Evolutionary conservation across 2,113 vertebrate genomes (phyloP), one percentile per base, ranked within the genome.

Genomic region (Nesoenas mayeri): DNA sequence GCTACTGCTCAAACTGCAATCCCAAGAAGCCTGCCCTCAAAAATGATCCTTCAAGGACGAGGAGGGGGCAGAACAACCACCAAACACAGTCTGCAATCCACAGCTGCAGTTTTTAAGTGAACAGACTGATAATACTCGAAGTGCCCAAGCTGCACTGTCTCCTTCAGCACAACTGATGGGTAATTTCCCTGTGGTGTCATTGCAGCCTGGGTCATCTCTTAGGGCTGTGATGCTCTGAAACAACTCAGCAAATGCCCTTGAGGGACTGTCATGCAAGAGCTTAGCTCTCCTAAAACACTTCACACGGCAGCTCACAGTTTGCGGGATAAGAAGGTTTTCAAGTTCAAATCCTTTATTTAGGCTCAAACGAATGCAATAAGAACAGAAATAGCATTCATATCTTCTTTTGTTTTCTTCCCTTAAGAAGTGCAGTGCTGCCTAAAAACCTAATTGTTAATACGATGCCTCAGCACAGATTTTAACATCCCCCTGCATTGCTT

Each of bases 391-490:
- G 75, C 31, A 80, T 56, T 58, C 2, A 0, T 32, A 77, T 60
- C 51, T 62, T 81, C 61, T 54, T 88, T 82, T 95, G 85, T 94
- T 91, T 86, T 93, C 67, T 56, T 51, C 53, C 54, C 77, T 74
- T 69, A 88, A 54, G 44, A 95, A 96, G 79, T 16, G 26, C 65
- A 38, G 31, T 62, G 53, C 81, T 13, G 66, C 71, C 83, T 84
- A 71, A 95, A 97, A 80, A 88, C 61, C 73, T 75, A 91, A 92
- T 57, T 92, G 53, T 48, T 95, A 88, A 87, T 85, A 72, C 0
- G 58, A 90, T 95, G 86, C 42, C 79, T 89, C 77, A 91, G 82
- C 67, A 67, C 42, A 72, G 93, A 79, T 96, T 93, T 96, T 88
- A 97, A 85, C 84, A 90, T 88, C 64, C 89, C 65, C 61, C 66